These are phyloP conservation scores for Lytechinus variegatus DNA, from an alignment of 35 echinoderm and acorn worm species.

Conservation along the genomic window DNA sequence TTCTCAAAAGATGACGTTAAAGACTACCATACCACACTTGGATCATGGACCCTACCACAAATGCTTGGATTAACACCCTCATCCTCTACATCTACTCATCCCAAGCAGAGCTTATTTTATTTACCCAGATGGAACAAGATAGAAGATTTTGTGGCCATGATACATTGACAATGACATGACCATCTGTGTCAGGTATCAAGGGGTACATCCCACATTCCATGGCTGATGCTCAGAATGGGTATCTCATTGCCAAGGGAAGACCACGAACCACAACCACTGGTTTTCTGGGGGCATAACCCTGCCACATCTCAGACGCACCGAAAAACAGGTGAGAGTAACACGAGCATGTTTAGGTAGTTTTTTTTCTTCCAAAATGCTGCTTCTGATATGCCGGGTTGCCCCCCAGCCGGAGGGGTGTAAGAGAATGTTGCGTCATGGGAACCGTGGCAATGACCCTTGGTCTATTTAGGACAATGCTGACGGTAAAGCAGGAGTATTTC, in stretches of 20 bases:
- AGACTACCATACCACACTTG: not conserved
- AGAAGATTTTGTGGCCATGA: not conserved
- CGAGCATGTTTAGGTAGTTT: not conserved
- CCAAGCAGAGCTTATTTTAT: not conserved
- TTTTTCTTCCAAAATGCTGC: not conserved
- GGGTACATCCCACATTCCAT: not conserved
- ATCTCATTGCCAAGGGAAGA: not conserved
- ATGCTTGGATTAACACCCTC: not conserved
- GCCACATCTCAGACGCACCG: not conserved
- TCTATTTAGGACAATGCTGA: not conserved
- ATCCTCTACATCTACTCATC: not conserved
- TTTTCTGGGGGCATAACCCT: not conserved
- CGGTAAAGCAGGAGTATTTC: not conserved
- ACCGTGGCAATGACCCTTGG: not conserved
- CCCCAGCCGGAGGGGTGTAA: not conserved
- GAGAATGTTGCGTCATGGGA: not conserved
- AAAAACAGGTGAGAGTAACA: slow-evolving; percentile 3
- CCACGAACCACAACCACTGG: not conserved
- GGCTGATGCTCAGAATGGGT: not conserved
- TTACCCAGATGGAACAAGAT: not conserved
- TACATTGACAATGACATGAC: not conserved
- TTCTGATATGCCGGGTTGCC: not conserved
- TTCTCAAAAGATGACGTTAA: not conserved
- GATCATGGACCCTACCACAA: no score
- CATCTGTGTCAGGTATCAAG: not conserved